Evolutionary conservation across 2,888 invertebrate genomes (phyloP).

Genomic region (Subacronicta megacephala): DNA sequence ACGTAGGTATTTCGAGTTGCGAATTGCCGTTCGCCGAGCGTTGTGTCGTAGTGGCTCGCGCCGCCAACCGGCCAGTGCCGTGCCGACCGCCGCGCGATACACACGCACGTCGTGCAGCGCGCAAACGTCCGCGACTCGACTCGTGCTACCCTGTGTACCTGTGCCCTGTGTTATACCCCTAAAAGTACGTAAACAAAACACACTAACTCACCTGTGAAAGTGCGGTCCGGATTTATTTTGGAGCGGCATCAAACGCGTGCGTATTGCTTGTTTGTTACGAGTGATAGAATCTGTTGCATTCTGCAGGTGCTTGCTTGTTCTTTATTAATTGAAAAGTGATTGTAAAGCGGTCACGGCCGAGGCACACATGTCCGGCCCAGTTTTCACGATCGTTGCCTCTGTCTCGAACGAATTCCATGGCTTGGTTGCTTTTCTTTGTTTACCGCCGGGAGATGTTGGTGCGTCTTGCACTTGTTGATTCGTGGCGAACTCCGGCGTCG

Average conservation of each 20-base stretch:
- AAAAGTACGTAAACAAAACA: constrained; percentile 82
- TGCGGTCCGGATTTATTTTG: constrained; percentile 76
- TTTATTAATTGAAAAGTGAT: constrained; percentile 89
- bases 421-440: constrained; percentile 81
- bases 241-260: constrained; percentile 71
- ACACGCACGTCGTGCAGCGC: constrained; percentile 53
- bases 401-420: constrained; percentile 77
- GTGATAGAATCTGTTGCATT: constrained; percentile 82
- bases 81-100: constrained; percentile 62
- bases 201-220: constrained; percentile 72
- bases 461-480: constrained; percentile 76
- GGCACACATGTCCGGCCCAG: constrained; percentile 88
- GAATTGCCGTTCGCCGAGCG: constrained; percentile 75
- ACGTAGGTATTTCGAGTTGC: constrained; percentile 79
- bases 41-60: constrained; percentile 52
- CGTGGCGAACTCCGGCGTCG: constrained; percentile 45
- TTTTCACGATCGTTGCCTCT: constrained; percentile 83
- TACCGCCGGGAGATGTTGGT: constrained; percentile 69
- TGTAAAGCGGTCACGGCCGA: constrained; percentile 88
- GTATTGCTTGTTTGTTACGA: constrained; percentile 69
- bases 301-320: constrained; percentile 85
- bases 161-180: constrained; percentile 77
- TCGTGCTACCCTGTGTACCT: constrained; percentile 73
- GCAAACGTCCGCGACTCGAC: constrained; percentile 58
- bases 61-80: constrained; percentile 66